Evolutionary conservation across 1,140 invertebrate genomes (phyloP), one percentile per base, ranked within the genome.

Genomic region (Apis florea): DNA sequence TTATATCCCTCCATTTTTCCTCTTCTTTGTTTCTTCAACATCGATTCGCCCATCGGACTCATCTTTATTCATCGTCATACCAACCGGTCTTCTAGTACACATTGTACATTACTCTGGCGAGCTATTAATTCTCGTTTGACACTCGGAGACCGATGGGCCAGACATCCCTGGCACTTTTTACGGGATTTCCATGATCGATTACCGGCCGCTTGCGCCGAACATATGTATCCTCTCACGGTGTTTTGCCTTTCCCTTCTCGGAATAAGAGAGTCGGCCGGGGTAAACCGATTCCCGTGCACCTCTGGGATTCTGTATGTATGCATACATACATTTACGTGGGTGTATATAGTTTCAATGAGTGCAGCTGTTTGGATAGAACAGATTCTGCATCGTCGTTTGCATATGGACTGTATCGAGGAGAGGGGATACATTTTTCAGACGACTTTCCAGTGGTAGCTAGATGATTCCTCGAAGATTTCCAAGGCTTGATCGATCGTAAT

Each of bases 51-150:
- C 70, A n/a, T 51, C 12, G 19, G 21, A 19, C 69, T 87, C 83
- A 88, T 88, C 79, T 88, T 87, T 88, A 88, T 88, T 88, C 86
- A 87, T 87, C 86, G 83, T 61, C n/a, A 70, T 59, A 58, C 71
- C 63, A 40, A 49, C 78, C 54, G 19, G 15, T 69, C 79, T 56
- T 69, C 79, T 56, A 31, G 75, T 85, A 84, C 77, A 85, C 86
- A 85, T 83, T 88, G 77, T 88, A 87, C 81, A 85, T 87, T 85
- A 85, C 79, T 73, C 58, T 21, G 56, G 15, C 73, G 24, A 75
- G 59, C 83, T 85, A 87, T 88, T 88, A 85, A 88, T 87, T 87
- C 76, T 77, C 86, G 83, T 88, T 88, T 88, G 86, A 87, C 85
- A 88, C 86, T 88, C 58, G 63, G 80, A 84, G 86, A 87, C 85